Evolutionary conservation across 2,888 invertebrate genomes (phyloP), one percentile per base, ranked within the genome.

Genomic region (Malthinus seriepunctatus): DNA sequence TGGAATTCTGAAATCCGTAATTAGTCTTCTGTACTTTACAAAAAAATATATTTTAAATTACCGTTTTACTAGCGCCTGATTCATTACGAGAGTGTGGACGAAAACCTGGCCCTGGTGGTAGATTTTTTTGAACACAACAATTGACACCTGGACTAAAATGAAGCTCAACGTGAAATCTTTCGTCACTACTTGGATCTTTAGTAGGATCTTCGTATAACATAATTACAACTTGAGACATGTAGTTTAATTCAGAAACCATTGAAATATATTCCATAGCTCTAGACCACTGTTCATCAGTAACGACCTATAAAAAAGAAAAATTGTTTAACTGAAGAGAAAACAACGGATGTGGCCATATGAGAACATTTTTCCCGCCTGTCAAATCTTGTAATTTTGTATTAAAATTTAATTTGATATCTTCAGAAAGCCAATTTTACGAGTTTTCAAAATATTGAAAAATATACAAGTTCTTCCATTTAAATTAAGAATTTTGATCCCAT

Each of bases 171-270:
- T 99, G 99, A 78, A 98, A 99, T 67, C 97, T 83, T 77, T 93
- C 93, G 73, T 95, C 94, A 0, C 95, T 95, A 51, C 85, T 86
- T 0, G 91, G 91, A 80, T 94, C 95, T 80, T 97, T 97, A 0
- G 93, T 97, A 5, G 95, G 97, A 80, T 99, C 99, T 81, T 99
- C 99, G 75, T 99, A 99, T 0, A 97, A 81, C 95, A 99, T 96
- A 23, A 99, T 94, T 1, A 97, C 97, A 58, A 99, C 93, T 80
- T 99, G 98, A 3, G 97, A 97, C 94, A 99, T 95, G 80, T 99
- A 99, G 82, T 99, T 99, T 32, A 99, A 85, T 79, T 99, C 99
- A 0, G 97, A 95, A 5, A 98, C 97, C 85, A 95, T 94, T 12
- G 93, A 93, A 15, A 99, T 91, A 76, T 98, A 99, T 74, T 98